Conservation (phyloP, 2,797 vertebrate species). For the Galaxias olidus region DNA sequence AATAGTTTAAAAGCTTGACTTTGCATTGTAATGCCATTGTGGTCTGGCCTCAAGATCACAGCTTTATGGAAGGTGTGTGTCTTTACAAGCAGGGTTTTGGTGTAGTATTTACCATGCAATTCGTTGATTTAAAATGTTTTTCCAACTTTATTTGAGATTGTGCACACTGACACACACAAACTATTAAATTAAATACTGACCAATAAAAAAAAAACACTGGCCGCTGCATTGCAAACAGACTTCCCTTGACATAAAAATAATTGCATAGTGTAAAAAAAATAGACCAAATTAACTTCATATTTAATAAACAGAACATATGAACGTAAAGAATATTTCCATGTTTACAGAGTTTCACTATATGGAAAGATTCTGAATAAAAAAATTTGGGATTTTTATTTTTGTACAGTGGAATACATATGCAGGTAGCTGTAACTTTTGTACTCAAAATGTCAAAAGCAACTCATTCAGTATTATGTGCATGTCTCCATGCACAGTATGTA, state of each 20-base stretch:
- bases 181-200: constrained; percentile 52
- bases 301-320: constrained; percentile 53
- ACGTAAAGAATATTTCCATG: constrained; percentile 56
- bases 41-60: no score
- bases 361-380: constrained; percentile 65
- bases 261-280: constrained; percentile 56
- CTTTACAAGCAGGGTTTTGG: constrained; percentile 6
- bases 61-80: no score
- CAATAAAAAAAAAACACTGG: constrained; percentile 45
- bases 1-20: no score
- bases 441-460: constrained; percentile 77
- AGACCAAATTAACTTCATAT: constrained; percentile 44
- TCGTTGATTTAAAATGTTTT: no score
- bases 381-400: constrained; percentile 68
- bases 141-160: constrained; percentile 36
- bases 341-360: constrained; percentile 70
- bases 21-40: no score
- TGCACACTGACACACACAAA: constrained; percentile 40
- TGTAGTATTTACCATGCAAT: constrained; percentile 16
- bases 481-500: constrained; percentile 68
- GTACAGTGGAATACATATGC: constrained; percentile 79
- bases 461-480: constrained; percentile 78
- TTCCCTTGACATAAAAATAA: constrained; percentile 43
- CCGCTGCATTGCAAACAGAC: constrained; percentile 61
- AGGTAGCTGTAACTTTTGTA: constrained; percentile 74